Conservation (phyloP, 2,888 invertebrate species). For the Stenolophus ochropezus region DNA sequence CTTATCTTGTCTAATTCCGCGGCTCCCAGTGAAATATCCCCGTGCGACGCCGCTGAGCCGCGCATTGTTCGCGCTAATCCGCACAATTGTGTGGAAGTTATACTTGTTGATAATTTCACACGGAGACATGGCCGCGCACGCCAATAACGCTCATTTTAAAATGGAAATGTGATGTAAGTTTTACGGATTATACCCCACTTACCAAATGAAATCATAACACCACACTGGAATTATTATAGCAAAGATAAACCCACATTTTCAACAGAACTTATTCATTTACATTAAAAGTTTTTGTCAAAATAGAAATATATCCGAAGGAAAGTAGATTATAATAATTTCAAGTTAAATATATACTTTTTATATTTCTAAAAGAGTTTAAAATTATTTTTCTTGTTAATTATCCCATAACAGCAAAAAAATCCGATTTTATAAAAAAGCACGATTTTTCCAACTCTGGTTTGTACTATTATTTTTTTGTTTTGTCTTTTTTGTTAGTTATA, state of each 20-base stretch:
- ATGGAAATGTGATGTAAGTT: constrained; percentile 18
- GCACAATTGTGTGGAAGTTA: constrained; percentile 40
- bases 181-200: constrained; percentile 6
- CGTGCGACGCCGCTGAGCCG: neutral
- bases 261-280: too few species aligned
- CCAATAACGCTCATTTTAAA: constrained; percentile 5
- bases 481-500: too few species aligned
- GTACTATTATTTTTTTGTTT: too few species aligned
- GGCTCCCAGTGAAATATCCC: neutral
- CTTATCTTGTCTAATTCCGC: neutral
- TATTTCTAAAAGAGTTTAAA: too few species aligned
- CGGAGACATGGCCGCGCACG: neutral
- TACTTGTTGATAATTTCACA: constrained; percentile 41
- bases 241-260: neutral
- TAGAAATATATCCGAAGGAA: too few species aligned
- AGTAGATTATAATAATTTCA: too few species aligned
- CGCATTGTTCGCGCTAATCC: neutral
- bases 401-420: too few species aligned
- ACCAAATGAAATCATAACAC: neutral
- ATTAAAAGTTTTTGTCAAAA: too few species aligned
- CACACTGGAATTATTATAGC: neutral
- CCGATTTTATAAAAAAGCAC: too few species aligned
- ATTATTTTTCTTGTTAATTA: too few species aligned
- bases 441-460: too few species aligned
- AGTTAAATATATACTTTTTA: too few species aligned